phyloP scores from a whole-genome alignment of 2,888 invertebrate genomes.

The Gortyna flavago region DNA sequence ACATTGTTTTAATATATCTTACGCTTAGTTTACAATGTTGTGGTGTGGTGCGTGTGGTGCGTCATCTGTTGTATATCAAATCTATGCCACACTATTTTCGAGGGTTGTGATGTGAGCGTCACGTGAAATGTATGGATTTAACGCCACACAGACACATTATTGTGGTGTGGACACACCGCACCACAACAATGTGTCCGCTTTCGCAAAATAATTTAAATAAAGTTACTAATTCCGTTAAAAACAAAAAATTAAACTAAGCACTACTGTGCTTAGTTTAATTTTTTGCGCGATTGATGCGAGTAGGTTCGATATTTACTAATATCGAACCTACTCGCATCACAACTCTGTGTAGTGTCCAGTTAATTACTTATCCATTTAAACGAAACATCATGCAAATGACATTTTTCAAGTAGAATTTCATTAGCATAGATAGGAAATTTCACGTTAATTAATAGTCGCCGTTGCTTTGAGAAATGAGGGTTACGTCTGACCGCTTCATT shows the following conservation, averaged over 20 bases:
- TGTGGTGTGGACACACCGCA: background rate
- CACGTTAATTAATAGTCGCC: slow-evolving; percentile 80
- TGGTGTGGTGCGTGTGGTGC: background rate
- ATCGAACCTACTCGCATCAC: background rate
- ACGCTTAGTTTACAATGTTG: background rate
- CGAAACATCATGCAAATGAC: slow-evolving; percentile 67
- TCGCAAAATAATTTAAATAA: background rate
- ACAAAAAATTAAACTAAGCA: slow-evolving; percentile 17
- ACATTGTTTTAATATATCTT: slow-evolving; percentile 16
- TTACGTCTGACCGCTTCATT: slow-evolving; percentile 85
- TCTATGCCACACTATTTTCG: background rate
- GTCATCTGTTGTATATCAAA: background rate
- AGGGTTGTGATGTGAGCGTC: background rate
- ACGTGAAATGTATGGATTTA: background rate
- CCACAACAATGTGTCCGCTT: background rate
- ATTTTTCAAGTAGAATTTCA: slow-evolving; percentile 76
- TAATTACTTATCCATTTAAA: slow-evolving; percentile 55
- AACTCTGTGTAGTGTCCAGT: slow-evolving; percentile 2
- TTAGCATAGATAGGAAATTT: slow-evolving; percentile 84
- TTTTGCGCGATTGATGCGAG: too few species aligned
- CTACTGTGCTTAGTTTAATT: too few species aligned
- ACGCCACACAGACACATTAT: background rate
- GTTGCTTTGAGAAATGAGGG: slow-evolving; percentile 84
- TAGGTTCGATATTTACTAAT: too few species aligned
- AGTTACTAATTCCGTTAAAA: slow-evolving; percentile 15